Evolutionary conservation across 2,888 invertebrate genomes (phyloP), one percentile per base, ranked within the genome.

Genomic region (Carterocephalus palaemon): DNA sequence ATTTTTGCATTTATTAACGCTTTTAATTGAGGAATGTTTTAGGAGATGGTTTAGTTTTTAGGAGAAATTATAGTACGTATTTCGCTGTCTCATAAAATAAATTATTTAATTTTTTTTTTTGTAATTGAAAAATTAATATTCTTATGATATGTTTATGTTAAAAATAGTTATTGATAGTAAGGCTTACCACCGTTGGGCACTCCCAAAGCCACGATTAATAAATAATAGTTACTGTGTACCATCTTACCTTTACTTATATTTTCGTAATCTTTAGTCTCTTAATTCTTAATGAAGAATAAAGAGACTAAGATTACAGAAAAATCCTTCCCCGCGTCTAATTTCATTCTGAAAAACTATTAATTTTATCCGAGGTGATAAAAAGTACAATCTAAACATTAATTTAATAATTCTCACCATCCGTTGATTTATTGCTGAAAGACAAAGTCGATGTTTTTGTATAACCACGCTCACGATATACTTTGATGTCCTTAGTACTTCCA

Each of bases 381-480:
- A 19, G 19, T 19, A 4, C 3, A 3, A 6, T 19, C 6, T 19
- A 19, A 19, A 19, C n/a, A n/a, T n/a, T n/a, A n/a, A n/a, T n/a
- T n/a, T n/a, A n/a, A n/a, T n/a, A n/a, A n/a, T n/a, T n/a, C n/a
- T n/a, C n/a, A n/a, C n/a, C n/a, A n/a, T n/a, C n/a, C n/a, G n/a
- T n/a, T n/a, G n/a, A n/a, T n/a, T 4, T 19, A 19, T 19, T 19
- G 3, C 6, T 19, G 6, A 19, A 19, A 3, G 6, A 4, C 48
- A 49, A 43, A 32, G 9, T 13, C 3, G 5, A 9, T 5, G 10
- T 7, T 5, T 7, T 20, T 10, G 7, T 13, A 34, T 22, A 34
- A 33, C 22, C 24, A 32, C 39, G n/a, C 23, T 17, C 22, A 41
- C 16, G 22, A 28, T n/a, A n/a, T n/a, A n/a, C n/a, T n/a, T n/a